Evolutionary conservation across 2,888 invertebrate genomes (phyloP).

Genomic region (Aleiodes alternator): DNA sequence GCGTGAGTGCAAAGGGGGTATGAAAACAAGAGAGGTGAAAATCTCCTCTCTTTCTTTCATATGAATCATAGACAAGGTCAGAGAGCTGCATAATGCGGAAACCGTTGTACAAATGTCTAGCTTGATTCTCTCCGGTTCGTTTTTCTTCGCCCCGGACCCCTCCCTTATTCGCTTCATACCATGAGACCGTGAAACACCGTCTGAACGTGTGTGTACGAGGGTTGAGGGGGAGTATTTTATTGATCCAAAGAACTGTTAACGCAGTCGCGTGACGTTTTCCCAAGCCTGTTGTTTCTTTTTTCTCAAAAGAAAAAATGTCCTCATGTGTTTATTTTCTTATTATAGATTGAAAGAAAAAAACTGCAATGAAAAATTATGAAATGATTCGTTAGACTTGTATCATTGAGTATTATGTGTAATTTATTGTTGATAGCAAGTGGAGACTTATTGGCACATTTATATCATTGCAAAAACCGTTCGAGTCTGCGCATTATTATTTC

Average conservation of each 20-base stretch:
- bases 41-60: background rate
- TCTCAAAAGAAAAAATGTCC: background rate
- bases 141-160: slow-evolving; percentile 1
- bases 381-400: too few relatives aligned
- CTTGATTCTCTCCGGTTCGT: slow-evolving; percentile 14
- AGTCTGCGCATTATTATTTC: slow-evolving; percentile 62
- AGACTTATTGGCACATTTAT: background rate
- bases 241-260: slow-evolving; percentile 23
- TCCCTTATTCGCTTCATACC: background rate
- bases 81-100: slow-evolving; percentile 20
- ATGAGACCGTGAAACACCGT: slow-evolving; percentile 17
- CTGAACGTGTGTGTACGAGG: slow-evolving; percentile 10
- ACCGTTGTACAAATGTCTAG: background rate
- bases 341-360: background rate
- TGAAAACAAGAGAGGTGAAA: background rate
- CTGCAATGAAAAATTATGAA: background rate
- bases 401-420: too few relatives aligned
- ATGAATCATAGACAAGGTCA: background rate
- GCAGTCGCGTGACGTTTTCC: slow-evolving; percentile 2
- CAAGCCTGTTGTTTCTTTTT: background rate
- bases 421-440: background rate
- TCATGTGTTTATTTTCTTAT: background rate
- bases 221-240: slow-evolving; percentile 29
- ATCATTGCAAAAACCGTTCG: slow-evolving; percentile 50
- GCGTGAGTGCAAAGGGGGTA: too few relatives aligned